Evolutionary conservation across 2,888 invertebrate genomes (phyloP).

Genomic region (Hyppa rectilinea): DNA sequence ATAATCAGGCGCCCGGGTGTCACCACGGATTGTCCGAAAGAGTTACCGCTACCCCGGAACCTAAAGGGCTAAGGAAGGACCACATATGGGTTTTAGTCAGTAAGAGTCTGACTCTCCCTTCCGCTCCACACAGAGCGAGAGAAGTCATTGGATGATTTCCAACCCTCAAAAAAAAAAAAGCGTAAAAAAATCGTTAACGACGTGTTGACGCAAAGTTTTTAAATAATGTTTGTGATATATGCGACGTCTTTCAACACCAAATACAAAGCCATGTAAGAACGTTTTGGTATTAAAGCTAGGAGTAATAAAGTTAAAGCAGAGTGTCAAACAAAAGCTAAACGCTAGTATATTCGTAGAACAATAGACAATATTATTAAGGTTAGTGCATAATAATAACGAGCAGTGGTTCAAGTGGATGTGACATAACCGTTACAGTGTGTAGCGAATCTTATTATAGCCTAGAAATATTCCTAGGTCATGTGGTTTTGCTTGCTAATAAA

Average conservation of each 20-base stretch:
- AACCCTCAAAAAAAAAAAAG: no score
- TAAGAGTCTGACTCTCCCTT: no score
- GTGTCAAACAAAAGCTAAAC: conserved; percentile 2
- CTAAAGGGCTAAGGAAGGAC: no score
- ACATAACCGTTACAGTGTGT: conserved; percentile 42
- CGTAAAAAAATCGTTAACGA: no score
- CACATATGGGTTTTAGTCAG: no score
- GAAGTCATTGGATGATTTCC: no score
- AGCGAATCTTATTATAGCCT: conserved; percentile 34
- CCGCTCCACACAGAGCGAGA: no score
- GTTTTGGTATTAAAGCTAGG: conserved; percentile 1
- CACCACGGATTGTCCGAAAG: no score
- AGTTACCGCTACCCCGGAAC: no score
- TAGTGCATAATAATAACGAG: conserved; percentile 42
- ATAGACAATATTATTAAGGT: conserved; percentile 52
- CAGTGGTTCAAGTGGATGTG: conserved; percentile 38
- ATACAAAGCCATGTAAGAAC: not conserved
- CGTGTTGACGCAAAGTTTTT: not conserved
- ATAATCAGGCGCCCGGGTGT: no score
- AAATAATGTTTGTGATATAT: not conserved
- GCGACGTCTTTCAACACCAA: not conserved
- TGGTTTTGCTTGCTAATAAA: conserved; percentile 28
- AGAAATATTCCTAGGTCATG: conserved; percentile 1
- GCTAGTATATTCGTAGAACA: conserved; percentile 47
- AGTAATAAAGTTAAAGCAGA: no score